Evolutionary conservation across 35 echinoderm and acorn worm genomes (phyloP).

Genomic region (Apostichopus californicus): DNA sequence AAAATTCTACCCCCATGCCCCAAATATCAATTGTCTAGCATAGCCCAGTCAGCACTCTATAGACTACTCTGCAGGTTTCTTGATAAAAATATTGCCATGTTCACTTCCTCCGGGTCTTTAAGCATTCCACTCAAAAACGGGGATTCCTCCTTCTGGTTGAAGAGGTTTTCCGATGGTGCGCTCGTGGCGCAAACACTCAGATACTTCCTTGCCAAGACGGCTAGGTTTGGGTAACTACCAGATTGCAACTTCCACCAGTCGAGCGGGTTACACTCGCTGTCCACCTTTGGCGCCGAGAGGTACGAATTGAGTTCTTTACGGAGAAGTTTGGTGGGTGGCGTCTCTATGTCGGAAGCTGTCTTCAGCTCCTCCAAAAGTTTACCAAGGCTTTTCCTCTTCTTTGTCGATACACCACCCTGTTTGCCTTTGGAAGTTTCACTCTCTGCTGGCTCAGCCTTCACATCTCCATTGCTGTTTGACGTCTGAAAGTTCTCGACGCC

Average conservation of each 20-base stretch:
- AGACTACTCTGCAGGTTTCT: slow-evolving; percentile 12
- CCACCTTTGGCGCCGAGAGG: slow-evolving; percentile 25
- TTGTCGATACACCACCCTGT: not conserved
- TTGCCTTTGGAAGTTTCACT: not conserved
- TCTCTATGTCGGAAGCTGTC: not conserved
- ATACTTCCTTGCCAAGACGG: slow-evolving; percentile 47
- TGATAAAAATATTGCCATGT: slow-evolving; percentile 33
- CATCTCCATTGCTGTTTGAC: not conserved
- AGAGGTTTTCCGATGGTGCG: slow-evolving; percentile 41
- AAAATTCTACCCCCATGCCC: no score
- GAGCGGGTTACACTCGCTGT: slow-evolving; percentile 44
- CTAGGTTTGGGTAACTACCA: slow-evolving; percentile 28
- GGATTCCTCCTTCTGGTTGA: not conserved
- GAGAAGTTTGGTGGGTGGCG: slow-evolving; percentile 4
- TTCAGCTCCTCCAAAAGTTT: slow-evolving; percentile 53
- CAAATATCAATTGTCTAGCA: no score
- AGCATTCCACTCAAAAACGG: slow-evolving; percentile 26
- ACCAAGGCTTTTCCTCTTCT: slow-evolving; percentile 53
- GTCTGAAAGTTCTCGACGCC: slow-evolving; percentile 14
- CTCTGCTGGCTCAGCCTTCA: no score
- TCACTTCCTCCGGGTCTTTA: slow-evolving; percentile 39
- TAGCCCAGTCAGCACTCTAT: not conserved
- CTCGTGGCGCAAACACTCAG: slow-evolving; percentile 43
- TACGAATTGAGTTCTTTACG: slow-evolving; percentile 44
- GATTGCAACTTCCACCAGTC: slow-evolving; percentile 37